Evolutionary conservation across 92 coral and sea anemone genomes (phyloP).

Genomic region (Epizoanthus fatuus): DNA sequence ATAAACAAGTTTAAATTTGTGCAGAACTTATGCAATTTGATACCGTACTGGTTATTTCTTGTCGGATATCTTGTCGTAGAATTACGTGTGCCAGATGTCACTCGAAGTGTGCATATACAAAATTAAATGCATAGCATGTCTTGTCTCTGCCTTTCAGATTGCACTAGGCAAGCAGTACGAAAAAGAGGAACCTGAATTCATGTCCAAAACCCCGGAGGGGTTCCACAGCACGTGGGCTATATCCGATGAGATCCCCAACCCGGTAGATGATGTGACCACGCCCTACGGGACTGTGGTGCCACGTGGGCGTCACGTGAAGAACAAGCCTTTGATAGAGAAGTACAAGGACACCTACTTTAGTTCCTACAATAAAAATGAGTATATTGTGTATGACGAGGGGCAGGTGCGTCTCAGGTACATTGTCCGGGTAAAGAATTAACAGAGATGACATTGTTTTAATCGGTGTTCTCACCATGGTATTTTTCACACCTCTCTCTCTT

Average conservation of each 20-base stretch:
- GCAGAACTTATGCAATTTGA: no score
- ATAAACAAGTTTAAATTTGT: no score
- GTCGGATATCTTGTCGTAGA: no score
- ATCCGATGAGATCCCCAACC: conserved; percentile 73
- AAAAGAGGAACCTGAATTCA: conserved; percentile 21
- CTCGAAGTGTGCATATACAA: no score
- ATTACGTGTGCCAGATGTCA: no score
- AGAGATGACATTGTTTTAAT: not conserved
- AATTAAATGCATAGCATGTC: not conserved
- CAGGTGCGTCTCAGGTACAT: conserved; percentile 81
- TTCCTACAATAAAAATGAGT: conserved; percentile 58
- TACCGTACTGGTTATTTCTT: no score
- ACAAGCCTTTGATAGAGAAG: conserved; percentile 58
- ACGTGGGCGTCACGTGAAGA: conserved; percentile 73
- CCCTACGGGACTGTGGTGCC: conserved; percentile 92
- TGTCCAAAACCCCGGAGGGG: conserved; percentile 71
- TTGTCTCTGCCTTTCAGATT: conserved; percentile 48
- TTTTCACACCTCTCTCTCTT: no score
- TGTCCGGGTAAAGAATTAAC: conserved; percentile 36
- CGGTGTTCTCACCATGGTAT: no score
- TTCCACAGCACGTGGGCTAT: conserved; percentile 79
- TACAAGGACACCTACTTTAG: conserved; percentile 13
- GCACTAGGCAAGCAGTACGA: conserved; percentile 75
- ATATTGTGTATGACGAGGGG: conserved; percentile 83
- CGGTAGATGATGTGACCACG: conserved; percentile 82